Percentiles rank a stretch among this genome's conserved stretches.
Evolutionary conservation across 1,140 invertebrate genomes (phyloP).

Genomic region (Andrena cerasifolii): DNA sequence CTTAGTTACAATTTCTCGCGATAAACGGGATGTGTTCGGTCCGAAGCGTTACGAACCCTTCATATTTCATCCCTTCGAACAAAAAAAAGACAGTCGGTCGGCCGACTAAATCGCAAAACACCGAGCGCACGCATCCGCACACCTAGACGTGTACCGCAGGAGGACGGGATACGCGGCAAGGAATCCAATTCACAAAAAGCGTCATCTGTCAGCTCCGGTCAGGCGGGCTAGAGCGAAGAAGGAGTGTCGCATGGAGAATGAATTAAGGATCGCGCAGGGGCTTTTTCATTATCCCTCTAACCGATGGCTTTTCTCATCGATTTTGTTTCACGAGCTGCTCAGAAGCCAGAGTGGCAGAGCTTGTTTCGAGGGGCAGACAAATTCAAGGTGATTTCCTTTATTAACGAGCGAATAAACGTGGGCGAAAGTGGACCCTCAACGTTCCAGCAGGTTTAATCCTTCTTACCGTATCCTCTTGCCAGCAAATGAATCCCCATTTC

Average conservation of each 20-base stretch:
- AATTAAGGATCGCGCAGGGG: background rate
- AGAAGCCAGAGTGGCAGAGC: background rate
- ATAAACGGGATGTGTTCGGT: background rate
- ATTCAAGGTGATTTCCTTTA: background rate
- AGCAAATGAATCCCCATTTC: no score
- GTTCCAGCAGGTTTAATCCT: background rate
- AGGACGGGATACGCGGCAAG: background rate
- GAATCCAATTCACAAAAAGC: conserved; percentile 49
- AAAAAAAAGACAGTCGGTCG: no score
- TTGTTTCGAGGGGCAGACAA: background rate
- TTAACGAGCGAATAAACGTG: background rate
- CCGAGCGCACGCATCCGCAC: background rate
- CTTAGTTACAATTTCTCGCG: background rate
- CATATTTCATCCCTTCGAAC: background rate
- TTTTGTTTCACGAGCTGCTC: background rate
- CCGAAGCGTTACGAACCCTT: background rate
- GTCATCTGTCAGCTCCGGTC: conserved; percentile 28
- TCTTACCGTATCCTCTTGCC: background rate
- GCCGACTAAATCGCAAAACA: conserved; percentile 13
- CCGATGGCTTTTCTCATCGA: background rate
- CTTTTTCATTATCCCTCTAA: background rate
- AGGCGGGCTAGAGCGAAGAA: background rate
- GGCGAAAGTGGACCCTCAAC: background rate
- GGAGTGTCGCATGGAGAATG: background rate
- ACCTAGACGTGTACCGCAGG: background rate